Conservation (phyloP, 2,888 invertebrate genomes). For the Rhyacophila evoluta region DNA sequence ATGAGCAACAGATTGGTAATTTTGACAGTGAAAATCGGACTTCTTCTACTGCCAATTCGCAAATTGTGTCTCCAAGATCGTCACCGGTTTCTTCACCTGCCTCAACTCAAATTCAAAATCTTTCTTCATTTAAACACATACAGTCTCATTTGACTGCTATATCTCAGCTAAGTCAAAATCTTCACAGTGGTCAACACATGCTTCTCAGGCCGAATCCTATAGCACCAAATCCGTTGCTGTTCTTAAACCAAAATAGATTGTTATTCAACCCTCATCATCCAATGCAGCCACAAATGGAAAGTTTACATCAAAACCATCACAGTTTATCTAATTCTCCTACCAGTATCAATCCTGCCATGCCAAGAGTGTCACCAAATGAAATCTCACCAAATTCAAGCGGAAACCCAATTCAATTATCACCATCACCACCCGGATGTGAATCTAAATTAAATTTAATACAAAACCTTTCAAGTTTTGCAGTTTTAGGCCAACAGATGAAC, state of each 20-base stretch:
- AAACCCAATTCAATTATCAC: constrained; percentile 46
- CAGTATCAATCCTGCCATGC: constrained; percentile 60
- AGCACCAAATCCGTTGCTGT: constrained; percentile 67
- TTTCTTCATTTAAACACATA: constrained; percentile 75
- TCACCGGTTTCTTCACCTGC: constrained; percentile 57
- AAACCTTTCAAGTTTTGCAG: constrained; percentile 46
- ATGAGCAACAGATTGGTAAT: constrained; percentile 74
- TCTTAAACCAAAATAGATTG: constrained; percentile 65
- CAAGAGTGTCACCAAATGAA: constrained; percentile 50
- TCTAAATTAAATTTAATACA: constrained; percentile 50
- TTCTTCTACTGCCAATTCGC: constrained; percentile 54
- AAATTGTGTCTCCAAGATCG: constrained; percentile 53
- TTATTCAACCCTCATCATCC: constrained; percentile 62
- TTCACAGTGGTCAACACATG: constrained; percentile 65
- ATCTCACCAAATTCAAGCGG: constrained; percentile 45
- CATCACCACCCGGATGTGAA: constrained; percentile 48
- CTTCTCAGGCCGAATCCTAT: constrained; percentile 67
- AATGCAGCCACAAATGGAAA: constrained; percentile 56
- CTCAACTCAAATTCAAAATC: constrained; percentile 57
- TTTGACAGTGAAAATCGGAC: constrained; percentile 56
- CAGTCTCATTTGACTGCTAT: constrained; percentile 78
- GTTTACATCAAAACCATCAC: constrained; percentile 51
- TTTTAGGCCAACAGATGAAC: constrained; percentile 40
- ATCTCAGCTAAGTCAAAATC: constrained; percentile 72
- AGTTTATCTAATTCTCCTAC: constrained; percentile 52